Evolutionary conservation across 1,140 invertebrate species (phyloP).

Genomic region (Rhagoletis pomonella): DNA sequence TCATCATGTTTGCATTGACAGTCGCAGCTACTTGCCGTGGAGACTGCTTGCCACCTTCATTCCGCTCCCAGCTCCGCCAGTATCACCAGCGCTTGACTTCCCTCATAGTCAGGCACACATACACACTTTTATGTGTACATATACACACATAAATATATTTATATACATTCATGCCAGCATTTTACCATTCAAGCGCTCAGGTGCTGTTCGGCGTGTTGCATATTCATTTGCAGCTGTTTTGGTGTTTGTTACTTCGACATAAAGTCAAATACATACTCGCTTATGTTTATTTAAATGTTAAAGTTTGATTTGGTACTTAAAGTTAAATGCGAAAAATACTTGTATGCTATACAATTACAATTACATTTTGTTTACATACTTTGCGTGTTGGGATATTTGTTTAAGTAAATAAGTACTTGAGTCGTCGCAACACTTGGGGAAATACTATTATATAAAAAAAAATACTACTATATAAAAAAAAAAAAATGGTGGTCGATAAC

Average conservation of each 20-base stretch:
- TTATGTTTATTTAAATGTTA: slow-evolving; percentile 14
- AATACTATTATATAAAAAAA: no score
- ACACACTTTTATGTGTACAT: not conserved
- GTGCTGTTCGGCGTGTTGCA: slow-evolving; percentile 27
- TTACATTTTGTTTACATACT: no score
- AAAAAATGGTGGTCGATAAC: no score
- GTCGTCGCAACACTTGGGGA: no score
- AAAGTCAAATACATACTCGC: not conserved
- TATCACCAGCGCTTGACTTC: not conserved
- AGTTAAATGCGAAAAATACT: slow-evolving; percentile 18
- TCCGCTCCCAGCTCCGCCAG: not conserved
- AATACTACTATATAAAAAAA: no score
- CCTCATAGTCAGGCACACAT: not conserved
- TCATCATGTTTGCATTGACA: slow-evolving; percentile 29
- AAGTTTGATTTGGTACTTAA: slow-evolving; percentile 21
- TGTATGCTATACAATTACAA: slow-evolving; percentile 7
- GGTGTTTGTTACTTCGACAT: slow-evolving; percentile 4
- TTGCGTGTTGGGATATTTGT: not conserved
- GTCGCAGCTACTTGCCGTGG: slow-evolving; percentile 4
- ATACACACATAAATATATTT: not conserved
- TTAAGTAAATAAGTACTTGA: not conserved
- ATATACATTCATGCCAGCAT: not conserved
- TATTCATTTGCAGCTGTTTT: slow-evolving; percentile 35
- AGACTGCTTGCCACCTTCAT: not conserved
- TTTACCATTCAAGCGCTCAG: slow-evolving; percentile 19